Evolutionary conservation across 2,113 vertebrate species (phyloP).

Genomic region (Pollachius pollachius): DNA sequence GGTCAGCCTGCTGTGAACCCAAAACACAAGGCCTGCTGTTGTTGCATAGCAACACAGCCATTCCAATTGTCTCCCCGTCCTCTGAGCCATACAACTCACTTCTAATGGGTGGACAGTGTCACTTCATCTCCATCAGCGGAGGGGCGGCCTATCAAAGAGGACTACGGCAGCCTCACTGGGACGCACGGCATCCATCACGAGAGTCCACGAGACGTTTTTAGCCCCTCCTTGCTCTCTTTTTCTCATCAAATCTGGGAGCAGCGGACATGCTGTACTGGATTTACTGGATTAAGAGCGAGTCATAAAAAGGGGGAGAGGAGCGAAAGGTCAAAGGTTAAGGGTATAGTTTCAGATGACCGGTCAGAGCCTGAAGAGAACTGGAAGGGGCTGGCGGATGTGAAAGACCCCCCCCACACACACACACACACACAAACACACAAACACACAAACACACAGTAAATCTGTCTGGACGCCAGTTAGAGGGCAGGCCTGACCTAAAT

Average conservation of each 20-base stretch:
- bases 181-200: too few species aligned
- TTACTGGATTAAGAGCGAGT: too few species aligned
- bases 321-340: constrained; percentile 8
- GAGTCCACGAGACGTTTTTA: too few species aligned
- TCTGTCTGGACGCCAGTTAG: constrained; percentile 59
- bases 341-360: constrained; percentile 22
- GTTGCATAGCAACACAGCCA: not conserved
- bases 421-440: too few species aligned
- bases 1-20: not conserved
- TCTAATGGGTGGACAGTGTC: not conserved
- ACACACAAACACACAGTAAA: constrained; percentile 43
- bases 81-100: not conserved
- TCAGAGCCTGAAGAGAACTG: too few species aligned
- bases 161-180: too few species aligned
- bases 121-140: not conserved
- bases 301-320: not conserved
- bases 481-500: constrained; percentile 57
- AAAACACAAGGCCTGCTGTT: not conserved
- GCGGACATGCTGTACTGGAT: too few species aligned
- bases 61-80: not conserved
- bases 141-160: not conserved
- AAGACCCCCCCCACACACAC: too few species aligned
- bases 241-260: too few species aligned
- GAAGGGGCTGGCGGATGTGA: too few species aligned
- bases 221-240: too few species aligned